Evolutionary conservation across 2,888 invertebrate genomes (phyloP), one percentile per base, ranked within the genome.

Genomic region (Molanna angustata): DNA sequence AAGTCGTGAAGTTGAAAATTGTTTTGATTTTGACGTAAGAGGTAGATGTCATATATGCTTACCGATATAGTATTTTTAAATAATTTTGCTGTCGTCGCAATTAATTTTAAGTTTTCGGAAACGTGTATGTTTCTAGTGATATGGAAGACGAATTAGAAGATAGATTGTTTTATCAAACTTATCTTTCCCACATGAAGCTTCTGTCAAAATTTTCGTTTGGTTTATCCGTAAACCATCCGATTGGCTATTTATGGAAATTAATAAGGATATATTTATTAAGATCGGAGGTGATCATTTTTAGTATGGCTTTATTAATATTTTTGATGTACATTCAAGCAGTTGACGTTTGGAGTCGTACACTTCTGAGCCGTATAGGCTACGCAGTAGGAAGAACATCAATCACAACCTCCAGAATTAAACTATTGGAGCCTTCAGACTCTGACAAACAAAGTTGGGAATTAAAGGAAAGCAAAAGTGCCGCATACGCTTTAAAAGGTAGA

Each of bases 101-200:
- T 20, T 18, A 41, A 41, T 11, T 20, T n/a, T 43, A 6, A 16
- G n/a, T 19, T 27, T 27, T 21, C n/a, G 11, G 14, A 42, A 7
- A 42, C 20, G 3, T 14, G 4, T 4, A 4, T n/a, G 13, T n/a
- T 35, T n/a, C n/a, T 17, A 41, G 65, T 70, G 74, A 72, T 66
- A 93, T 93, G 93, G 93, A 93, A 82, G 92, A 93, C 86, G 91
- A 91, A 77, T 77, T 92, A 66, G 92, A 93, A 76, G 91, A 92
- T 66, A 85, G 84, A 80, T 85, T 92, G 65, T 78, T 92, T 65
- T 89, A 90, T 72, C 91, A 92, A 80, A 89, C 91, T 22, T 90
- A 90, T 72, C 74, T 89, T 61, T 89, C 90, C 61, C 89, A 91
- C 70, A 84, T 89, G 83, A 91, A 90, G 80, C 79, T 91, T 61